Percentiles rank a stretch among this genome's conserved stretches.
Evolutionary conservation across 2,888 invertebrate species (phyloP).

Genomic region (Archaeoteleia sp.): DNA sequence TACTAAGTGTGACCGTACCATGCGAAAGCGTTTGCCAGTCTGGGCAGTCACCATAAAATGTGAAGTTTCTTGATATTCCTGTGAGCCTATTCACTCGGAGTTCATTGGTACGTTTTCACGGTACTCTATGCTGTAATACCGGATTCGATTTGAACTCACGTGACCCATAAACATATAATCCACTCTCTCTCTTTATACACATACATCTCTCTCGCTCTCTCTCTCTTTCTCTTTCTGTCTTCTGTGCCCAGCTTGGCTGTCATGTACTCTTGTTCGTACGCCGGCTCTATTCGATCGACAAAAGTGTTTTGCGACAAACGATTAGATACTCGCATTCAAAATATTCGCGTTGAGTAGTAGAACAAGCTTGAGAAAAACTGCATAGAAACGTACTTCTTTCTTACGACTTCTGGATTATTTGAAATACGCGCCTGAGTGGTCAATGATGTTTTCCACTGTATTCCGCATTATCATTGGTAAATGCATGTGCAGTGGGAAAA

Average conservation of each 20-base stretch:
- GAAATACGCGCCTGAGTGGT: not conserved
- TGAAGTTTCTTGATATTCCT: slow-evolving; percentile 52
- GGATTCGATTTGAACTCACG: slow-evolving; percentile 51
- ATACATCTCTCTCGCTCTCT: no score
- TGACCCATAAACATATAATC: slow-evolving; percentile 52
- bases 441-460: not conserved
- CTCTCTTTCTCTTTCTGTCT: slow-evolving; percentile 3
- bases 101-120: slow-evolving; percentile 71
- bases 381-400: slow-evolving; percentile 49
- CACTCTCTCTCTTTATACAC: not conserved
- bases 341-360: slow-evolving; percentile 56
- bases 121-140: slow-evolving; percentile 51
- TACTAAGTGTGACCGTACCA: no score
- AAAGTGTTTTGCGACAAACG: slow-evolving; percentile 70
- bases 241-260: slow-evolving; percentile 37
- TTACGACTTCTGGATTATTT: slow-evolving; percentile 15
- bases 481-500: no score
- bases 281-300: slow-evolving; percentile 72
- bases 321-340: slow-evolving; percentile 59
- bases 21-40: no score
- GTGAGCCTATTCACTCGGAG: slow-evolving; percentile 65
- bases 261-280: slow-evolving; percentile 62
- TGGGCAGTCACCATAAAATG: slow-evolving; percentile 36
- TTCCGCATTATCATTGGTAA: slow-evolving; percentile 2
- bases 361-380: slow-evolving; percentile 44